phyloP scores from a whole-genome alignment of 2,113 vertebrate genomes.

The Rhea pennata region DNA sequence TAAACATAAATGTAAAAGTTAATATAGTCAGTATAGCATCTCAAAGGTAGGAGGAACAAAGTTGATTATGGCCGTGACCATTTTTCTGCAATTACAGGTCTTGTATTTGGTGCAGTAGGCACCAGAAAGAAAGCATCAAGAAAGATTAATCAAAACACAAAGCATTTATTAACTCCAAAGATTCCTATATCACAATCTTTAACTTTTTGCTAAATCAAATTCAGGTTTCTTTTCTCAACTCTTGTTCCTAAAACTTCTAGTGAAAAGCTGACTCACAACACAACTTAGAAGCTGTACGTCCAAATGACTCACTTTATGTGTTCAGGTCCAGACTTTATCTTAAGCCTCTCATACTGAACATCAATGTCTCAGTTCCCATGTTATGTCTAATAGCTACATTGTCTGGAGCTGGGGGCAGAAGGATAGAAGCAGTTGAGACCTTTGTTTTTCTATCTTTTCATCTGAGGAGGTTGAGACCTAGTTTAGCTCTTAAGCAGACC shows the following conservation, averaged over 20 bases:
- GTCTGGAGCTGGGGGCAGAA: not conserved
- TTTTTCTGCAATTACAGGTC: not conserved
- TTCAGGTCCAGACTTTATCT: not conserved
- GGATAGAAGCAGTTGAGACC: not conserved
- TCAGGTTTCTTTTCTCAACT: not conserved
- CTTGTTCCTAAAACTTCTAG: not conserved
- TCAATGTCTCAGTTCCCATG: not conserved
- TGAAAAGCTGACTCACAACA: not conserved
- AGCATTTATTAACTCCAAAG: accelerated
- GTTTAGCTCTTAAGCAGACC: not conserved
- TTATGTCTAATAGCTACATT: not conserved
- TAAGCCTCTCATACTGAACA: not conserved
- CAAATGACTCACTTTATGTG: not conserved
- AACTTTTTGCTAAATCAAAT: not conserved
- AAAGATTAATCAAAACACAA: not conserved
- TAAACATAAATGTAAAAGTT: not conserved
- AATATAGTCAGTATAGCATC: not conserved
- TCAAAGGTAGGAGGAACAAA: accelerated
- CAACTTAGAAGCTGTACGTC: not conserved
- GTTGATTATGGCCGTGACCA: not conserved
- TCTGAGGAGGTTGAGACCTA: not conserved
- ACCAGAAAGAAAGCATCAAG: not conserved
- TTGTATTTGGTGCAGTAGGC: not conserved
- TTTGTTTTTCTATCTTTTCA: not conserved
- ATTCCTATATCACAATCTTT: not conserved